Evolutionary conservation across 1,140 invertebrate genomes (phyloP), one percentile per base, ranked within the genome.

Genomic region (Philotrypesis tridentata): DNA sequence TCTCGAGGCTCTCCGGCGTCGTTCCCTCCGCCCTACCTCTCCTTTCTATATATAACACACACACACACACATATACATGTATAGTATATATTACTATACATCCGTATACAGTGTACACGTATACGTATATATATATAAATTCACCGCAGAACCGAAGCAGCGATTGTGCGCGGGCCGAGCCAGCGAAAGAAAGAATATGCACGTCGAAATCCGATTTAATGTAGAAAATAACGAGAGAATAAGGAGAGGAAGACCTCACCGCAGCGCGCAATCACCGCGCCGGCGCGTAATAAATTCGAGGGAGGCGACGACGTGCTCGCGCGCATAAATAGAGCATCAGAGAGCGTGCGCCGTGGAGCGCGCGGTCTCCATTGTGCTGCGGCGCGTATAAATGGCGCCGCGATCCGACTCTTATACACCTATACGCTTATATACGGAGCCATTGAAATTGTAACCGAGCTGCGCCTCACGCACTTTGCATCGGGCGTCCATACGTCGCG

Each of bases 101-200:
- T n/a, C n/a, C n/a, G n/a, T n/a, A n/a, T n/a, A n/a, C n/a, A n/a
- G n/a, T n/a, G n/a, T n/a, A n/a, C n/a, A n/a, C n/a, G n/a, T n/a
- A n/a, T n/a, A n/a, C 72, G 43, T 82, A 14, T 55, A 43, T 71
- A 43, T 83, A 77, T 86, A 83, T 83, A 79, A 80, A 81, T 77
- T 82, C 83, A 78, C 48, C 48, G 48, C 48, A 55, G 21, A 55
- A n/a, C 14, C 12, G 71, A n/a, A 31, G 9, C 37, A 68, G 31
- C 63, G 80, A 82, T 71, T 70, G 61, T 70, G 72, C 12, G 70
- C n/a, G n/a, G n/a, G n/a, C 43, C 61, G 71, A 72, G 27, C 73
- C 43, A 37, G 67, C 63, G 81, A 77, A 55, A 76, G 75, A 81
- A 55, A n/a, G 48, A 55, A 55, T 55, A 55, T n/a, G 21, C 40